Base-by-base conservation (phyloP, 2,888 invertebrate species). In the Cephus nigrinus region DNA sequence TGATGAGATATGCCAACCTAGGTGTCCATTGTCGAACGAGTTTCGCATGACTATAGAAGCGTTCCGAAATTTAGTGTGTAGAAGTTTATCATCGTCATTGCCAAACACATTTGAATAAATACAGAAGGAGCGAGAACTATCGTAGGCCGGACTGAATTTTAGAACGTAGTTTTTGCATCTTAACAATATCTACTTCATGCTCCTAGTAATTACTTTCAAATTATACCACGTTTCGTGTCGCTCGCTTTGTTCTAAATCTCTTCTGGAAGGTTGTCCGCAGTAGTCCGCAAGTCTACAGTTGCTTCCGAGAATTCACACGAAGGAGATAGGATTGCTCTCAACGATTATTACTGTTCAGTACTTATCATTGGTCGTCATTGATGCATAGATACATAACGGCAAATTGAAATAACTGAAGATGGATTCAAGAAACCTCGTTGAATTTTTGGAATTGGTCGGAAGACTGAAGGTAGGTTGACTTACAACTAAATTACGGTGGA, bases 361-460 rank as follows among this genome's bases (percentile, higher is more conserved):
- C 23, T 9, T 9, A 23, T 55, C 23, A 23, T 55, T 55, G 23
- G 55, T 55, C 2, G 55, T 23, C 55, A 55, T 55, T 55, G 55
- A 23, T 55, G 23, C 5, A 55, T 9, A 23, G 55, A 55, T 55
- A 55, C 23, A 55, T 23, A 23, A 55, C 23, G 23, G 9, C 23
- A 23, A 23, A 55, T 55, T 0, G 55, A 55, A 23, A 55, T 55
- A 55, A 55, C 23, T 15, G 55, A 55, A 55, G 55, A 55, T 55
- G 55, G 23, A 55, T 55, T 55, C 55, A 55, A 55, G 23, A 55
- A 55, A 55, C 23, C 55, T 55, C 23, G 23, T 55, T 2, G 94
- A 95, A 88, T 96, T 96, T 89, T 93, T 96, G 90, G 95, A 95
- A 88, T 91, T 95, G 79, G 94, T 96, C 79, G 96, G 96, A 15